phyloP scores from a whole-genome alignment of 2,113 vertebrate genomes.

The Taurulus bubalis region DNA sequence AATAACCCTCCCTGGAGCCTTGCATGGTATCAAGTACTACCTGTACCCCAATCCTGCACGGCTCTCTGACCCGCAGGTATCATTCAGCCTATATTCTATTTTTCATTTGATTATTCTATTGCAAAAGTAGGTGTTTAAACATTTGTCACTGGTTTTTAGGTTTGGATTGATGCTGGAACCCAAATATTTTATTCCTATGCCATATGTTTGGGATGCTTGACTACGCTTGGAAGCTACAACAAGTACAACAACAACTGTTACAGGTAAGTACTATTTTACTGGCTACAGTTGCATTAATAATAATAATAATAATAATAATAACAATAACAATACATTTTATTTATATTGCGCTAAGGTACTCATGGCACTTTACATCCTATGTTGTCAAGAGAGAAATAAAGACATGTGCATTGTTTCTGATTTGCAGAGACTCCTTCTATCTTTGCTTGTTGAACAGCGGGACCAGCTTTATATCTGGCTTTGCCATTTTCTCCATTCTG shows the following conservation, averaged over 20 bases:
- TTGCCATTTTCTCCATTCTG: constrained; percentile 91
- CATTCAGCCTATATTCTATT: neutral
- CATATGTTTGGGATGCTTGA: constrained; percentile 75
- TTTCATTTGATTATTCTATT: neutral
- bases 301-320: no score
- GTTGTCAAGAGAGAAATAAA: neutral
- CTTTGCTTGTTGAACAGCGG: constrained; percentile 89
- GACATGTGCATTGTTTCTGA: constrained; percentile 22
- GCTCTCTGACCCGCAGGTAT: constrained; percentile 90
- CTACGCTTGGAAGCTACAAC: constrained; percentile 80
- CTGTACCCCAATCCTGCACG: constrained; percentile 87
- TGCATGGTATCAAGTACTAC: constrained; percentile 89
- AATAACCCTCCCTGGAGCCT: constrained; percentile 88
- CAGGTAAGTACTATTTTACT: constrained; percentile 48
- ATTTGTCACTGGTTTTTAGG: constrained; percentile 50
- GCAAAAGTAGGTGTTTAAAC: neutral
- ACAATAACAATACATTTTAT: no score
- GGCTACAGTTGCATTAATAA: neutral
- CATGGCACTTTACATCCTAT: neutral
- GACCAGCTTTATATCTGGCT: constrained; percentile 90
- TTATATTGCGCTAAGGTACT: no score
- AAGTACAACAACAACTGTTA: constrained; percentile 81
- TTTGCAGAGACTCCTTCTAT: constrained; percentile 79
- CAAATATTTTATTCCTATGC: constrained; percentile 82
- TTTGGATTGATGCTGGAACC: constrained; percentile 82